Evolutionary conservation across 1,140 invertebrate genomes (phyloP), one percentile per base, ranked within the genome.

Genomic region (Gryllus bimaculatus): DNA sequence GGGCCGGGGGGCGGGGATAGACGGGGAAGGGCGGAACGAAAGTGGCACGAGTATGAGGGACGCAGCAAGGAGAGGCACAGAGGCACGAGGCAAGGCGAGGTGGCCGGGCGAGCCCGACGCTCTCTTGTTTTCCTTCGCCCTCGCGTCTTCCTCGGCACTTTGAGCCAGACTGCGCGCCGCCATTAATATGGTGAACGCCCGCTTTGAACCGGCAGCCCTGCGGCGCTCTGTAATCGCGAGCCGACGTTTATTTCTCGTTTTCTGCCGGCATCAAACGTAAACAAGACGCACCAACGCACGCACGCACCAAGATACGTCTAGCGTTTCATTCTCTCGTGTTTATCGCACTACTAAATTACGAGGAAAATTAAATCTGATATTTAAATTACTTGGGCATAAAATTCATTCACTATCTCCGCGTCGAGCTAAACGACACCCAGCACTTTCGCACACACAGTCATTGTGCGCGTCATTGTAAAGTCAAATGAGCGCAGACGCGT

Each of bases 281-380:
- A 66, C 54, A 66, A 66, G 54, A 66, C 18, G 54, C 54, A 0
- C 54, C 54, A 18, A 66, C 10, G 54, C 18, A 10, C 54, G 18
- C 54, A 66, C 7, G 54, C 7, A 18, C 54, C 26, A 18, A 18
- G 54, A 66, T 66, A 18, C 54, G 54, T 66, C 54, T 66, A 10
- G 18, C 10, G 18, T 18, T 66, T 66, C 54, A 66, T 66, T 66
- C 54, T 66, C 54, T 66, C 54, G 54, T 66, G 18, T 66, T 66
- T 66, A 66, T 66, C 54, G 10, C 54, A 18, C 18, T 13, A 66
- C 18, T 66, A 66, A 66, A 66, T 66, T 66, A 66, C 54, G 7
- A 66, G 10, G 54, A 66, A 66, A 66, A 66, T 66, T 66, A 66
- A 66, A 66, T 66, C 54, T 66, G 54, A 66, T 66, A 66, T 66